Base-by-base conservation (phyloP, 2,797 vertebrate genomes). In the Gallinago nigripennis region DNA sequence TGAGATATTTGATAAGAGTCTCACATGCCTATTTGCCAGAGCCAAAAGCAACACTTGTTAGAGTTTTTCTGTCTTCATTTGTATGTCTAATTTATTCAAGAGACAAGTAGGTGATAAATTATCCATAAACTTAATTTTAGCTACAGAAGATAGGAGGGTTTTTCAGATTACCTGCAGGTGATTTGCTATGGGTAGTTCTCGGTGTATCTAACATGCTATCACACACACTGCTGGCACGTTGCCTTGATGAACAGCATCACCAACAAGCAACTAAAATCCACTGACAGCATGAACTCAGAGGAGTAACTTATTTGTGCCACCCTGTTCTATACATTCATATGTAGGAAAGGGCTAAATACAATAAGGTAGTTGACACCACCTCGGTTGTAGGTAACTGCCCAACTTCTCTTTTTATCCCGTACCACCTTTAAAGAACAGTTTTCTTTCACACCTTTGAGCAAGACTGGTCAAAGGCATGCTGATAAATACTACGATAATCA, bases 1-100 rank as follows among this genome's bases (percentile, higher is more conserved):
- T 28, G 93, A 96, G 95, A 94, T 96, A 85, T 63, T 82, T 94
- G 94, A 95, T 95, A 92, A 88, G 88, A 88, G 88, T 95, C 90
- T 92, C 94, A 94, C 77, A 71, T 75, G 80, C 46, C 69, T 94
- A 66, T 93, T 93, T 95, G 73, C 87, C 90, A 87, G 85, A 94
- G 92, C 81, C 88, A 93, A 96, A 95, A 96, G 85, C 73, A 95
- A 96, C 61, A 66, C 95, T 95, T 90, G 90, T 45, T 92, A 77
- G 0, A 95, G 73, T 85, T 93, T 61, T 73, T 77, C 80, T 85
- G 73, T 37, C 82, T 92, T 92, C 79, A 73, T 96, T 94, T 95
- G 69, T 95, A 92, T 25, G 25, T 90, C 79, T 90, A 92, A 94
- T 96, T 94, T 96, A 96, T 95, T 96, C 87, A 94, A 57, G 53